phyloP scores from a whole-genome alignment of 2,797 vertebrate genomes.

The Sebastes iracundus region DNA sequence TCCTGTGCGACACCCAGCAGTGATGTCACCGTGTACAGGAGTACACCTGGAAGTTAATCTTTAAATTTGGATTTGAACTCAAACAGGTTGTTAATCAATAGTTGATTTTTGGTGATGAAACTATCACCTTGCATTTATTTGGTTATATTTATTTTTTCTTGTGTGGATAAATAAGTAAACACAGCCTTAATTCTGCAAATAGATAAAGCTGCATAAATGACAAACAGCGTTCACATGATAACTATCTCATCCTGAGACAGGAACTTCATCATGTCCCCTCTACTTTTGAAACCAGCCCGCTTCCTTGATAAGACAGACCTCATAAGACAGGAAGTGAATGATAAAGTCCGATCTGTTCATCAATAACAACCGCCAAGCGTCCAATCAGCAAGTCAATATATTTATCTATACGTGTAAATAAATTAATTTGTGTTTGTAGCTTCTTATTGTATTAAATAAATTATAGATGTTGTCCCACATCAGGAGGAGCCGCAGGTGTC shows the following conservation, averaged over 20 bases:
- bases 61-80: no score
- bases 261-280: background rate
- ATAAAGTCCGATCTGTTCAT: background rate
- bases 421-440: background rate
- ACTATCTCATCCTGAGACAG: background rate
- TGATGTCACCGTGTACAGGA: no score
- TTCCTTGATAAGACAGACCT: background rate
- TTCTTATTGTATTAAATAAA: background rate
- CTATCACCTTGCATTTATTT: no score
- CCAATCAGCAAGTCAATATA: background rate
- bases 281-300: background rate
- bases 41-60: no score
- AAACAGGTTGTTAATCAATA: no score
- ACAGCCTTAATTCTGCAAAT: background rate
- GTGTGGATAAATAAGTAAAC: background rate
- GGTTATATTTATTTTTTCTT: no score
- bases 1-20: no score
- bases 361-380: background rate
- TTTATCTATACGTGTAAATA: background rate
- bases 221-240: no score
- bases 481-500: background rate
- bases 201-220: background rate
- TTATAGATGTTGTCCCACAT: background rate
- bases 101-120: no score
- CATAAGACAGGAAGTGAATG: constrained; percentile 20